Percentiles rank a stretch among this genome's conserved stretches.
Conservation (phyloP, 2,797 vertebrate genomes). For the Spheniscus humboldti region DNA sequence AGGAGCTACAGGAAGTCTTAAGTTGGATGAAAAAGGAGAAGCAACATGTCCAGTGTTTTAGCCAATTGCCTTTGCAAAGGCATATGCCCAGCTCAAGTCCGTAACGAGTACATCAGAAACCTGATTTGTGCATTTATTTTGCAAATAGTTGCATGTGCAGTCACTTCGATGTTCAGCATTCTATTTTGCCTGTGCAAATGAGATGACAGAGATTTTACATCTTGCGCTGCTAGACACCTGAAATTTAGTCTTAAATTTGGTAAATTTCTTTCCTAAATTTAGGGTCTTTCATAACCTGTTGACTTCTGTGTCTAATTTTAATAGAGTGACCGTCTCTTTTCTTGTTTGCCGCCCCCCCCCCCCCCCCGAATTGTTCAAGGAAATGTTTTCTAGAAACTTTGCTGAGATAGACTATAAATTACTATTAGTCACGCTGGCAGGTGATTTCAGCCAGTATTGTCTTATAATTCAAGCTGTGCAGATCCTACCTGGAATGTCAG, state of each 20-base stretch:
- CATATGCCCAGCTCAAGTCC: background rate
- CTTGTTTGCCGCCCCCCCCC: rapidly evolving
- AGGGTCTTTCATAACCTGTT: background rate
- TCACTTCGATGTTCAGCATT: background rate
- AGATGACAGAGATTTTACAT: background rate
- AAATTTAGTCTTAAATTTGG: background rate
- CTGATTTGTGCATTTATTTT: background rate
- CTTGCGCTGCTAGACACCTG: background rate
- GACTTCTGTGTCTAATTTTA: background rate
- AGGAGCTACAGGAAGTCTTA: background rate
- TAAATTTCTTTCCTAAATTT: background rate
- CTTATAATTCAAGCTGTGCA: background rate
- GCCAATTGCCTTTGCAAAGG: background rate
- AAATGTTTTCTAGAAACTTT: background rate
- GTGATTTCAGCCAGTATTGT: background rate
- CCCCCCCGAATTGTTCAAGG: background rate
- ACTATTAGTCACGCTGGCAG: background rate
- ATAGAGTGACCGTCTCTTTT: background rate
- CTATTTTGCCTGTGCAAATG: background rate
- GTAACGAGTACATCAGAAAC: background rate
- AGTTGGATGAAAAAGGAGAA: background rate
- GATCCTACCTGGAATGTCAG: background rate
- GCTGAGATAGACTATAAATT: background rate
- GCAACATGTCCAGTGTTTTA: background rate
- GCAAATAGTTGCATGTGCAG: background rate